A percentile compares a stretch with the other conserved stretches of the same genome.
Conservation (phyloP, 2,888 invertebrate species). For the Melipona beecheii region DNA sequence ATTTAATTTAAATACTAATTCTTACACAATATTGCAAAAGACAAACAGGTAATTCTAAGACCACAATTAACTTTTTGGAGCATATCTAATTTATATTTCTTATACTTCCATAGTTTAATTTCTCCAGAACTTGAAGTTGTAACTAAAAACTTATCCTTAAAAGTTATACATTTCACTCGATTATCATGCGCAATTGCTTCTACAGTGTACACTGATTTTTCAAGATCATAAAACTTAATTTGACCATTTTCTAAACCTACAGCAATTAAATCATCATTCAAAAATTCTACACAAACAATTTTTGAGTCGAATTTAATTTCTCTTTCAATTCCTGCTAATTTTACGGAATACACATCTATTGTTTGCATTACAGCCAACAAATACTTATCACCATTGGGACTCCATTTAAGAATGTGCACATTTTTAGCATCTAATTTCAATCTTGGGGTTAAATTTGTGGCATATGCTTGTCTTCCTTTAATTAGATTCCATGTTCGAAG, state of each 20-base stretch:
- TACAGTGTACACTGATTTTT: slow-evolving; percentile 80
- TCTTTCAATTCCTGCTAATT: slow-evolving; percentile 90
- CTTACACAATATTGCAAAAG: slow-evolving; percentile 83
- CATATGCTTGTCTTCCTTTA: slow-evolving; percentile 95
- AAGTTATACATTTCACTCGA: slow-evolving; percentile 89
- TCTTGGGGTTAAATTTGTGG: slow-evolving; percentile 90
- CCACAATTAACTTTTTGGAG: slow-evolving; percentile 85
- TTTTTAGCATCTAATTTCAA: slow-evolving; percentile 79
- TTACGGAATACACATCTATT: slow-evolving; percentile 92
- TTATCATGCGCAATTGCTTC: slow-evolving; percentile 86
- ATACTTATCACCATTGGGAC: slow-evolving; percentile 91
- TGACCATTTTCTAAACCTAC: slow-evolving; percentile 92
- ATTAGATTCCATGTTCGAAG: slow-evolving; percentile 97
- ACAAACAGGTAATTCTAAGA: slow-evolving; percentile 90
- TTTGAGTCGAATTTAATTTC: slow-evolving; percentile 89
- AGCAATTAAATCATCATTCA: slow-evolving; percentile 87
- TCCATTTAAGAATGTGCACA: slow-evolving; percentile 86
- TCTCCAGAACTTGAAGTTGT: slow-evolving; percentile 92
- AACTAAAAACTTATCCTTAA: slow-evolving; percentile 86
- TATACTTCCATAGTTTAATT: slow-evolving; percentile 89
- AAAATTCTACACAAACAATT: slow-evolving; percentile 90
- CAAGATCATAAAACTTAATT: slow-evolving; percentile 86
- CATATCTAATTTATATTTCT: slow-evolving; percentile 81
- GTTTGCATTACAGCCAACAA: slow-evolving; percentile 89
- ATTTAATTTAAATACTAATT: slow-evolving; percentile 23